Evolutionary conservation across 2,888 invertebrate species (phyloP), one percentile per base, ranked within the genome.

Genomic region (Masnerella sp.): DNA sequence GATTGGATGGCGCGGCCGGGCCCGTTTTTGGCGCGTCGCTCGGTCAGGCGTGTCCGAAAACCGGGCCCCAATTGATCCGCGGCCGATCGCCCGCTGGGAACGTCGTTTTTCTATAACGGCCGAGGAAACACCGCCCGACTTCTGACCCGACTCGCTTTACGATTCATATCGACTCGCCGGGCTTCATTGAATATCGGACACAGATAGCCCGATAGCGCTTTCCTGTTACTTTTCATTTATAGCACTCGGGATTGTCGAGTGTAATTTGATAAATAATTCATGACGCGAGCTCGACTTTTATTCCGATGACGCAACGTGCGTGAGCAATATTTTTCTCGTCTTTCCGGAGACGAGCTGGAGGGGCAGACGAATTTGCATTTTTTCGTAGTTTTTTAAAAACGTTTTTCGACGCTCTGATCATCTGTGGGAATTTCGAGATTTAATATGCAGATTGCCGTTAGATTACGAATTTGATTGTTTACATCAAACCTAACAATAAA

Each of bases 221-320:
- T 61, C 69, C 61, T 69, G 69, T 69, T 61, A 61, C 61, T 54
- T 69, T 69, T 69, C 69, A 69, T 61, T 61, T 69, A 59, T 59
- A 61, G 38, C 69, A 61, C 59, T 61, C 54, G 52, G 54, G 36
- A 69, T 28, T 14, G 40, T 47, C 42, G 43, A 68, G 59, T 52
- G 59, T 61, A 69, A 61, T 69, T 61, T 69, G 30, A 69, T 69
- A 69, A 61, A 69, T 69, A 69, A 69, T 69, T 69, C 69, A 69
- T 69, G 61, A 61, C 54, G 54, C 69, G 52, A 47, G 20, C 47
- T 38, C 54, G 54, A 61, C 61, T 69, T 69, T 69, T 69, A 69
- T 69, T 52, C 47, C 54, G 47, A 69, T 69, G 61, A 69, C 69
- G 69, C 40, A 69, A 69, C 47, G 30, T 47, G 61, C 59, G 68